phyloP scores from a whole-genome alignment of 2,113 vertebrate genomes.

The Epinephelus cyanopodus region DNA sequence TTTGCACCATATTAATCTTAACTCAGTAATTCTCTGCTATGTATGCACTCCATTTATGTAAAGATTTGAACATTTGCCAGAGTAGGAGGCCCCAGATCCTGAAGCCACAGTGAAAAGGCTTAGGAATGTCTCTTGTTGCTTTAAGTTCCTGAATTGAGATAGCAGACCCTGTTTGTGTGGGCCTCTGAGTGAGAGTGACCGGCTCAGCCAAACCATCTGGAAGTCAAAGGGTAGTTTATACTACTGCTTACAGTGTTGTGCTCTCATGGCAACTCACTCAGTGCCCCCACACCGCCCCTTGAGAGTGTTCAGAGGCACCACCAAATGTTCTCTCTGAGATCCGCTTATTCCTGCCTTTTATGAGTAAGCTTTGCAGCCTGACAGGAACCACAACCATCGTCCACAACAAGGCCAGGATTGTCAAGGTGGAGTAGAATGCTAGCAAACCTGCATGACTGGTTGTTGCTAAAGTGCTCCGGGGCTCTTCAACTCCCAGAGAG shows the following conservation, averaged over 20 bases:
- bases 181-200: slow-evolving; percentile 1
- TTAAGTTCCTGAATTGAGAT: slow-evolving; percentile 27
- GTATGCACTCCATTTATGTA: background rate
- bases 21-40: background rate
- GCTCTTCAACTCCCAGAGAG: slow-evolving; percentile 67
- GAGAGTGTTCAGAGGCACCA: background rate
- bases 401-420: slow-evolving; percentile 19
- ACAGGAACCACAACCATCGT: background rate
- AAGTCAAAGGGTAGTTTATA: slow-evolving; percentile 62
- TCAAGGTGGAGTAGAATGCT: slow-evolving; percentile 55
- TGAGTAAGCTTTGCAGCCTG: background rate
- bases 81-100: background rate
- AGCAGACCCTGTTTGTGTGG: slow-evolving; percentile 27
- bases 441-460: slow-evolving; percentile 69
- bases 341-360: slow-evolving; percentile 11
- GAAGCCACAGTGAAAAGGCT: background rate
- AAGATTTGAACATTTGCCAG: slow-evolving; percentile 5
- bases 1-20: background rate
- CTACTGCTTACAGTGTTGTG: slow-evolving; percentile 27
- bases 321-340: background rate
- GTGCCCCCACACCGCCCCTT: background rate
- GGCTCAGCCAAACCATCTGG: slow-evolving; percentile 49
- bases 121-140: slow-evolving; percentile 21
- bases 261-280: slow-evolving; percentile 21
- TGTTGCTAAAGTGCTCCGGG: slow-evolving; percentile 39